phyloP scores from a whole-genome alignment of 1,140 invertebrate genomes.

The Lepidurus couesii region DNA sequence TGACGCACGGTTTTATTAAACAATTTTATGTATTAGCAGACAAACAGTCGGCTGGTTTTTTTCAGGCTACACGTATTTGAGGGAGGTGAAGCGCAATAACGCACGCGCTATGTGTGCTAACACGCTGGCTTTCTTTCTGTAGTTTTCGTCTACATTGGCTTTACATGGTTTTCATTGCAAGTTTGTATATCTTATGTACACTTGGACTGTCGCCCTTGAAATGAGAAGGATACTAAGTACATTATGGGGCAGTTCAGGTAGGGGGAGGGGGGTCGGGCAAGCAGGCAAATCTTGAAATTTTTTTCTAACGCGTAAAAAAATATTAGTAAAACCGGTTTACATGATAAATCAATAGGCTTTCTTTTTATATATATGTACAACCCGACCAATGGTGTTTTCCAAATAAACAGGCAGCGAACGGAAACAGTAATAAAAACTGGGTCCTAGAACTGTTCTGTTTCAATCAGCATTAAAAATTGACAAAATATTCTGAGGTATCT shows the following conservation, averaged over 20 bases:
- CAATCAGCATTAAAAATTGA: background rate
- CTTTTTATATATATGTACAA: background rate
- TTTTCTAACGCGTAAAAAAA: constrained; percentile 20
- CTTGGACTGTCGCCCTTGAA: background rate
- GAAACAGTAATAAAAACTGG: background rate
- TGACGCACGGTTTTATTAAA: background rate
- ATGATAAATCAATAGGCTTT: constrained; percentile 6
- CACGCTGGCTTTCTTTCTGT: constrained; percentile 21
- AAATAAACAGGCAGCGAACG: background rate
- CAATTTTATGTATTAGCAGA: constrained; percentile 8
- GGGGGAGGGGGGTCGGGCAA: background rate
- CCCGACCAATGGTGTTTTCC: background rate
- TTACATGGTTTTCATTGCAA: background rate
- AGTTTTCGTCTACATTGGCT: constrained; percentile 8
- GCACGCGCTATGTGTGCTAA: constrained; percentile 12
- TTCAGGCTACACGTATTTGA: constrained; percentile 4
- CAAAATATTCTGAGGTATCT: background rate
- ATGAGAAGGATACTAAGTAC: constrained; percentile 19
- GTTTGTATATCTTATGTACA: constrained; percentile 11
- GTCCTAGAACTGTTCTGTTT: background rate
- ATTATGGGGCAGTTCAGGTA: constrained; percentile 5
- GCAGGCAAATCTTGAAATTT: constrained; percentile 8
- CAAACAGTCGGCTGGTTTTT: background rate
- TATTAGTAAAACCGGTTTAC: constrained; percentile 22
- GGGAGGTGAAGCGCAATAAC: constrained; percentile 20